Evolutionary conservation across 2,888 invertebrate species (phyloP).

Genomic region (Xestia xanthographa): DNA sequence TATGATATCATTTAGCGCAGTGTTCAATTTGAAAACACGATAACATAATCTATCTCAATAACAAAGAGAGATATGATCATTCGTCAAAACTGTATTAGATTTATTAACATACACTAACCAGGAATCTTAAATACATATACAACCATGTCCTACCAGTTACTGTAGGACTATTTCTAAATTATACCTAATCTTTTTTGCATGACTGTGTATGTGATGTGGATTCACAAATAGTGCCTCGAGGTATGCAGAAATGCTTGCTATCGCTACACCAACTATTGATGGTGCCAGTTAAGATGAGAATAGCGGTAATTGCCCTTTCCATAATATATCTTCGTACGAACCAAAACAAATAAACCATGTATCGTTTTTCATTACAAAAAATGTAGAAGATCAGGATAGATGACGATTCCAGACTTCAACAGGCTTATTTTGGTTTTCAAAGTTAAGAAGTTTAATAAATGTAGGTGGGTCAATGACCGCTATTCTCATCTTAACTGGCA

Average conservation of each 20-base stretch:
- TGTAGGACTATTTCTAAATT: conserved; percentile 40
- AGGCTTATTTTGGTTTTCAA: too few relatives aligned
- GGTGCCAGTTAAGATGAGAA: too few relatives aligned
- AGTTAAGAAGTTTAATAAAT: too few relatives aligned
- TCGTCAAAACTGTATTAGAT: not conserved
- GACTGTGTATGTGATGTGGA: conserved; percentile 21
- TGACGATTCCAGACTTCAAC: too few relatives aligned
- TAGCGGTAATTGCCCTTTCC: too few relatives aligned
- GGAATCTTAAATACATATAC: not conserved
- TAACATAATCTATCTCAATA: not conserved
- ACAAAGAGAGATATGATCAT: not conserved
- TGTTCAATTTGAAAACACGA: not conserved
- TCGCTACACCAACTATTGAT: conserved; percentile 21
- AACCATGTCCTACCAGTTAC: not conserved
- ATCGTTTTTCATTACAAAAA: too few relatives aligned
- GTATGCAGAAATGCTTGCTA: conserved; percentile 40
- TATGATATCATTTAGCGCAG: not conserved
- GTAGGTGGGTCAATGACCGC: too few relatives aligned
- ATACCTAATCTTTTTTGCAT: conserved; percentile 37
- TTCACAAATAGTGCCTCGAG: conserved; percentile 38
- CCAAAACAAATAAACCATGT: too few relatives aligned
- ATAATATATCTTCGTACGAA: too few relatives aligned
- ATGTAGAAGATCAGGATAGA: too few relatives aligned
- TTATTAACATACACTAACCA: not conserved
- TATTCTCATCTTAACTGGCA: too few relatives aligned